Evolutionary conservation across 2,113 vertebrate genomes (phyloP).

Genomic region (Centrocercus urophasianus): DNA sequence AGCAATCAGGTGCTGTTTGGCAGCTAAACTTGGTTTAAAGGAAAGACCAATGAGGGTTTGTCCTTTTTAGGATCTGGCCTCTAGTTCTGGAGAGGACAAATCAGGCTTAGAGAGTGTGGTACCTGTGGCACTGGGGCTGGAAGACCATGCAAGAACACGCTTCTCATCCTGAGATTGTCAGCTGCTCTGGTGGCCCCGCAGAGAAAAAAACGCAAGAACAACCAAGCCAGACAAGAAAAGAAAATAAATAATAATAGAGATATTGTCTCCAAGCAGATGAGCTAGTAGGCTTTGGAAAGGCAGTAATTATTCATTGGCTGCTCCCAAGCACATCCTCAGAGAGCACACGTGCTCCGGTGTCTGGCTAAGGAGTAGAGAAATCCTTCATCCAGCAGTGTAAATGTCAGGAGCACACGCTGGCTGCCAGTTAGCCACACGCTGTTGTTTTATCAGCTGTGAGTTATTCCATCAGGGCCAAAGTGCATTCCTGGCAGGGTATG

Average conservation of each 20-base stretch:
- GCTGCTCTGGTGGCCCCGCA: rapidly evolving
- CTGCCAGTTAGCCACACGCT: not conserved
- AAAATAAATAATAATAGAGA: not conserved
- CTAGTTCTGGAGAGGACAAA: not conserved
- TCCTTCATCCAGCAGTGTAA: not conserved
- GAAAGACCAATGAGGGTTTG: rapidly evolving
- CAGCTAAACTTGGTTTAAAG: not conserved
- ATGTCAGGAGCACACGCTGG: not conserved
- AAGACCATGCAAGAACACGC: not conserved
- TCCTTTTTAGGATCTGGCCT: not conserved
- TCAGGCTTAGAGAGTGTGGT: not conserved
- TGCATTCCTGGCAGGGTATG: rapidly evolving
- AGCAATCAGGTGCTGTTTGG: not conserved
- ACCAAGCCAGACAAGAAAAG: not conserved
- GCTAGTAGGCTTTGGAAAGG: not conserved
- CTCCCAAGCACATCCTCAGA: not conserved
- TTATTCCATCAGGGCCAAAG: not conserved
- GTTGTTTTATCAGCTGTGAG: not conserved
- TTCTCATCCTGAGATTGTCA: rapidly evolving
- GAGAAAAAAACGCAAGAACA: not conserved
- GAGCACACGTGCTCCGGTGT: not conserved
- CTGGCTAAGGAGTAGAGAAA: not conserved
- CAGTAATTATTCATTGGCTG: not conserved
- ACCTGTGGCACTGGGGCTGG: not conserved
- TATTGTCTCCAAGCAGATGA: not conserved